Base-by-base conservation (phyloP, 1,140 invertebrate genomes). In the Leptinotarsa lineolata region DNA sequence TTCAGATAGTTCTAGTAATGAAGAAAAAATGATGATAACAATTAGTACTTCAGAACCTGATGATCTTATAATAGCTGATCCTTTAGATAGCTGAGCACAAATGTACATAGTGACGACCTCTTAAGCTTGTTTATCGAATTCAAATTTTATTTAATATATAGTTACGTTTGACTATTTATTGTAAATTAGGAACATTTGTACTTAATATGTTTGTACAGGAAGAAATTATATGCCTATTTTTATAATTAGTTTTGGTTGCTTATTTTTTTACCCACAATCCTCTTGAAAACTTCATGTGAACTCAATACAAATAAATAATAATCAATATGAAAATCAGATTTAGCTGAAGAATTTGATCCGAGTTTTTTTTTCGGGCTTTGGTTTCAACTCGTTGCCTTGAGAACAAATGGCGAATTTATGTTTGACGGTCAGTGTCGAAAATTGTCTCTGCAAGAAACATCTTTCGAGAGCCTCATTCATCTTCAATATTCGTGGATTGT, bases 21-120 rank as follows among this genome's bases (percentile, higher is more conserved):
- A 90, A 80, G 90, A 91, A 72, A 90, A 91, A 81, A 91, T 91
- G 82, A 91, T 92, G 85, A 91, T 92, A 65, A 86, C 88, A 16
- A 85, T 89, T n/a, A 84, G 80, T 74, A 79, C 83, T 4, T 81
- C 83, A 15, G 83, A 84, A 81, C 77, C 79, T 13, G 83, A 84
- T 73, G 83, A 84, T 61, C 70, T 84, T 12, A 84, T 84, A 46
- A 84, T 84, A 24, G 81, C 83, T 2, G 83, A 84, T 74, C 82
- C 80, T 18, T 72, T 84, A 58, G 83, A 84, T 68, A 82, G 79
- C 76, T 83, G 78, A 81, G 77, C 73, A 67, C 60, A 69, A 60
- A 64, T 78, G 39, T 76, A 64, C 59, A 24, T 59, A 54, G 24
- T 59, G 11, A 39, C 30, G 30, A 59, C 18, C 24, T n/a, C 68